Conservation (phyloP, 2,113 vertebrate genomes). For the Phoenicopterus ruber region DNA sequence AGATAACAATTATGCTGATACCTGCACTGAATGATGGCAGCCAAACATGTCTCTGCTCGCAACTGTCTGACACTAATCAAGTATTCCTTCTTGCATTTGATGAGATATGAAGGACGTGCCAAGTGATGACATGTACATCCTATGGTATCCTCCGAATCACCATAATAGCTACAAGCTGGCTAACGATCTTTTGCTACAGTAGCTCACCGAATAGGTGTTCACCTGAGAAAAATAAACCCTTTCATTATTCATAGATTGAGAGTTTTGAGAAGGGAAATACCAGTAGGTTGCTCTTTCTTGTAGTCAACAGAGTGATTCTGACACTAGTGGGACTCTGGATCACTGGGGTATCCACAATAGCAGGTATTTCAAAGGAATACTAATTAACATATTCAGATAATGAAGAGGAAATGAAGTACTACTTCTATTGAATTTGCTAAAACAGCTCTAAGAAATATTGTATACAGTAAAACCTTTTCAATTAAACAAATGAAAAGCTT, state of each 20-base stretch:
- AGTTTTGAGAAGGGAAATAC: not conserved
- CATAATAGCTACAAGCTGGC: not conserved
- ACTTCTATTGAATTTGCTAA: not conserved
- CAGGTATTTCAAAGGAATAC: not conserved
- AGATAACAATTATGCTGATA: conserved; percentile 35
- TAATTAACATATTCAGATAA: not conserved
- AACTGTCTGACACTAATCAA: conserved; percentile 39
- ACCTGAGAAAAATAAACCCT: not conserved
- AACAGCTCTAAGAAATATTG: not conserved
- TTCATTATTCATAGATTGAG: not conserved
- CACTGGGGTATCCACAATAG: not conserved
- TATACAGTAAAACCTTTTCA: not conserved
- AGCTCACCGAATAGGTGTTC: not conserved
- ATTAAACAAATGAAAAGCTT: not conserved
- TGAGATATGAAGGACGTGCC: not conserved
- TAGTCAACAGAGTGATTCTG: not conserved
- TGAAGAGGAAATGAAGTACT: not conserved
- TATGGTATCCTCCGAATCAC: not conserved
- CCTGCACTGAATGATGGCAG: not conserved
- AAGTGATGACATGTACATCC: not conserved
- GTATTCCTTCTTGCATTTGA: conserved; percentile 36
- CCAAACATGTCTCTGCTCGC: not conserved
- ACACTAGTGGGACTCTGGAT: not conserved
- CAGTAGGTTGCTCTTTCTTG: not conserved
- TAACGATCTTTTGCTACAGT: not conserved